phyloP scores from a whole-genome alignment of 2,113 vertebrate genomes.

The Odobenus rosmarus region DNA sequence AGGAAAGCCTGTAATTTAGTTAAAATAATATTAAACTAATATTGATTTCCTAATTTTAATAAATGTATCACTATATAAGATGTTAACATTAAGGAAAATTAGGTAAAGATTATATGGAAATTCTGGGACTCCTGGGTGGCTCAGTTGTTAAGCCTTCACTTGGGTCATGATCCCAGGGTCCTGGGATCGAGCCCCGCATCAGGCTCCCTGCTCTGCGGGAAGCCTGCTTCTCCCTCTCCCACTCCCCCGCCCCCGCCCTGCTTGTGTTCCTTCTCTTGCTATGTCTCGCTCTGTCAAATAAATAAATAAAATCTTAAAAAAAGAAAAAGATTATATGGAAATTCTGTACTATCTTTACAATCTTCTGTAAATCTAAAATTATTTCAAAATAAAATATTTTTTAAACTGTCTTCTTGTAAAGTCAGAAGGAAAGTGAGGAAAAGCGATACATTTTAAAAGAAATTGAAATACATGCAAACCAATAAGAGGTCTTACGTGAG shows the following conservation, averaged over 20 bases:
- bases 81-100: not conserved
- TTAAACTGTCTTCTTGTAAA: not conserved
- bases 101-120: not conserved
- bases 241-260: too few relatives aligned
- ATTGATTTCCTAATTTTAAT: not conserved
- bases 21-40: not conserved
- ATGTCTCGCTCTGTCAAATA: too few relatives aligned
- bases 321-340: not conserved
- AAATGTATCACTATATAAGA: not conserved
- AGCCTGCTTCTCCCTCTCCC: too few relatives aligned
- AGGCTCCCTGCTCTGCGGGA: too few relatives aligned
- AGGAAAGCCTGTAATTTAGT: not conserved
- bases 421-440: not conserved
- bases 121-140: too few relatives aligned
- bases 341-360: not conserved
- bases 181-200: too few relatives aligned
- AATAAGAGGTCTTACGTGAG: not conserved
- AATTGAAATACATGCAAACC: not conserved
- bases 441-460: not conserved
- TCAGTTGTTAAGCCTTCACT: too few relatives aligned
- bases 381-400: conserved; percentile 7
- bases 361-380: not conserved
- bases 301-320: too few relatives aligned
- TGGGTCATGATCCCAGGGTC: too few relatives aligned
- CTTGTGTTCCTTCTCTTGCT: too few relatives aligned